These are phyloP conservation scores for Glyphotaelius pellucidus DNA, from an alignment of 2,888 invertebrate genomes.

Conservation along the genomic window DNA sequence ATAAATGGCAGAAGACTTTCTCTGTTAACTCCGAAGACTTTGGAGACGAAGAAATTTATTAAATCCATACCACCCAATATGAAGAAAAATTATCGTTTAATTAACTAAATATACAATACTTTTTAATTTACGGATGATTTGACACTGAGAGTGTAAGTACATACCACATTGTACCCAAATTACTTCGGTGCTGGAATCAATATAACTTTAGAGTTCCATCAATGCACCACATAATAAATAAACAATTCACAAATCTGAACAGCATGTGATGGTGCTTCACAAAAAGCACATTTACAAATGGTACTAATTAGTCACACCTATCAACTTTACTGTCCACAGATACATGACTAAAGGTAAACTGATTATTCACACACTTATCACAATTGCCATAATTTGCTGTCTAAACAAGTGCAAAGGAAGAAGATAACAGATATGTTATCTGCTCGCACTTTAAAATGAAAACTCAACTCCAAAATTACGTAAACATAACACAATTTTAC, in stretches of 20 bases:
- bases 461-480: neutral
- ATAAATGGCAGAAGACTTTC: no score
- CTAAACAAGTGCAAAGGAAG: constrained; percentile 15
- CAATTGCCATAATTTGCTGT: constrained; percentile 40
- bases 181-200: neutral
- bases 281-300: neutral
- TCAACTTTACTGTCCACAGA: neutral
- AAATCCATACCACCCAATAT: no score
- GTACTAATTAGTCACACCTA: constrained; percentile 7
- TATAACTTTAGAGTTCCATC: neutral
- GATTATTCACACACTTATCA: constrained; percentile 51
- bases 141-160: neutral
- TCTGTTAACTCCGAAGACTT: no score
- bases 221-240: neutral
- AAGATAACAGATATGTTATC: constrained; percentile 42
- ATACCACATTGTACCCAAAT: neutral
- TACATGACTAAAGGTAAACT: constrained; percentile 5
- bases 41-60: no score
- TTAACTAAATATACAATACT: neutral
- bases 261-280: neutral
- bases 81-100: neutral
- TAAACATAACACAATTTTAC: neutral
- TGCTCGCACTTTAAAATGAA: neutral
- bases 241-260: neutral
- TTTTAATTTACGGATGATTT: neutral